Base-by-base conservation (phyloP, 2,797 vertebrate genomes). In the Pangasius djambal region DNA sequence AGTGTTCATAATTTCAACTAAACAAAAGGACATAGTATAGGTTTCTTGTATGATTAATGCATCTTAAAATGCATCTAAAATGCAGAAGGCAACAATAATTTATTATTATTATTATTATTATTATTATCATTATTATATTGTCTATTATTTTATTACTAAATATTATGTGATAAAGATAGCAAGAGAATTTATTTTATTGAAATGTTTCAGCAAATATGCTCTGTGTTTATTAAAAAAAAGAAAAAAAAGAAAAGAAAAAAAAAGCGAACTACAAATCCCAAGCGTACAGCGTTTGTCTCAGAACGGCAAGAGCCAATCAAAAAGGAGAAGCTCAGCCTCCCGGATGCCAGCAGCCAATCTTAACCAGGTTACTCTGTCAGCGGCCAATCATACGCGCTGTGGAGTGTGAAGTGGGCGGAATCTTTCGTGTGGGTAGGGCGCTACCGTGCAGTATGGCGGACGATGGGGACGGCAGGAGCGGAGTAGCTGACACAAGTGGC, bases 401-500 rank as follows among this genome's bases (percentile, higher is more conserved):
- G 69, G 85, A 82, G 70, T 34, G 34, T 57, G 25, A 59, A 83
- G 89, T 92, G 91, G 93, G 93, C 90, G 93, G 91, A 59, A 86
- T 81, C 28, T 83, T 92, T 93, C 92, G 93, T 92, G 94, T 94
- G 96, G 94, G 95, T 94, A 94, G 93, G 93, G 92, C 93, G 94
- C 92, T 93, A 94, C 93, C 89, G 94, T 92, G 95, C 96, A 97
- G 96, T 94, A 97, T 97, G 96, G 96, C 96, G 96, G 96, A 96
- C 95, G 96, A 96, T 96, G 96, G 96, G 94, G 95, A 95, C 94
- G 95, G 93, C 94, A 95, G 92, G 93, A 96, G 93, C 94, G 95
- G 93, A 95, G 94, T 94, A 89, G 97, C 96, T 91, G 95, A 94
- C 70, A 95, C 93, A 92, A 94, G 96, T 92, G 95, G 93, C 94